A percentile compares a stretch with the other conserved stretches of the same genome.
Evolutionary conservation across 2,113 vertebrate genomes (phyloP).

Genomic region (Equus przewalskii): DNA sequence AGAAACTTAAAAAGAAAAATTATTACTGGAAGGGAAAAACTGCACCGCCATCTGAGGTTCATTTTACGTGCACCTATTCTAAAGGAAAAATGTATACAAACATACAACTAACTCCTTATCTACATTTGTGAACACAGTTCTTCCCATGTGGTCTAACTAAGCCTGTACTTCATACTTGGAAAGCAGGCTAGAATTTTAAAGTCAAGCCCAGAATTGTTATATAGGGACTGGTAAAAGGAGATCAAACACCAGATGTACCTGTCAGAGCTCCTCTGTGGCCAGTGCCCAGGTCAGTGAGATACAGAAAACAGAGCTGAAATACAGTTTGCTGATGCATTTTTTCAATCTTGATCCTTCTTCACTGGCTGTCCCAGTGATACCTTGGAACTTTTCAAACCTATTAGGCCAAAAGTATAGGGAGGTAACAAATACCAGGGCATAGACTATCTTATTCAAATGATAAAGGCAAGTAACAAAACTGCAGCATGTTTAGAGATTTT

Average conservation of each 20-base stretch:
- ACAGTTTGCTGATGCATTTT: background rate
- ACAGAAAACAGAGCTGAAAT: constrained; percentile 1
- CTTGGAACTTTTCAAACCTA: background rate
- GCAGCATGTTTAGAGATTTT: background rate
- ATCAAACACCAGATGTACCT: background rate
- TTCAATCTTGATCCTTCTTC: background rate
- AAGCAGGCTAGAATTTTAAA: background rate
- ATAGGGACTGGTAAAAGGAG: background rate
- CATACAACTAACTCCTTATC: background rate
- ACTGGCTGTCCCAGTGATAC: background rate
- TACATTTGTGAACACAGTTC: background rate
- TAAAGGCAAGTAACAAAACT: constrained; percentile 28
- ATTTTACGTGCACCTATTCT: background rate
- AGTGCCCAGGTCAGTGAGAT: background rate
- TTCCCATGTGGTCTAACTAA: background rate
- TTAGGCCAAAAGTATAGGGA: background rate
- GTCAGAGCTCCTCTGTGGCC: background rate
- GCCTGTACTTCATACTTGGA: background rate
- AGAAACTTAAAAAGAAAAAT: constrained; percentile 1
- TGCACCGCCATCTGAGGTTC: background rate
- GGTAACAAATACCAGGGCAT: background rate
- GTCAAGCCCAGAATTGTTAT: background rate
- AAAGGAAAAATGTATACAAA: constrained; percentile 41
- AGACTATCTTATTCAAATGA: constrained; percentile 34
- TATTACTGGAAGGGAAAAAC: background rate